Evolutionary conservation across 2,888 invertebrate genomes (phyloP), one percentile per base, ranked within the genome.

Genomic region (Suillia variegata): DNA sequence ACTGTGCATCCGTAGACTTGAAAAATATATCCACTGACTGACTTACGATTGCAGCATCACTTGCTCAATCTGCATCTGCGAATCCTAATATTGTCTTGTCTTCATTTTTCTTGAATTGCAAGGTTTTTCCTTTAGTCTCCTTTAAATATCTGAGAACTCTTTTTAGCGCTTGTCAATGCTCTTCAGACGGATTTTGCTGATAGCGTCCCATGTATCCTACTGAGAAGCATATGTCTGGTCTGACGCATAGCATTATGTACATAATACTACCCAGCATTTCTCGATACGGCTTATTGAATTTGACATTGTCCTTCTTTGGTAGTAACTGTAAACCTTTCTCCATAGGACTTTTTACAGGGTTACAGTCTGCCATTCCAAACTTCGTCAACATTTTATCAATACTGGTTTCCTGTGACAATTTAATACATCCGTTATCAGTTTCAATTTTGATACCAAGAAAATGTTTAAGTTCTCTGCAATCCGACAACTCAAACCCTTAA

Each of bases 221-320:
- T 34, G 58, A 45, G 45, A 48, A 54, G 47, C 59, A 62, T 10
- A 63, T 56, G 18, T 61, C 61, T 48, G 58, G 63, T 53, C 61
- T 33, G n/a, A 48, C 38, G 26, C 59, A 57, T 12, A 61, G 22
- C 61, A 61, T 63, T 2, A 61, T 31, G 24, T 63, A 63, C 59
- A 61, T 64, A 18, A 61, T 26, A 34, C 63, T 59, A 34, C 56
- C 61, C 5, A 63, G 31, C 24, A 61, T 22, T 57, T 63, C 59
- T 34, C 53, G 45, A 22, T 63, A 60, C 17, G 60, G 52, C n/a
- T 56, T 31, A n/a, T 55, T 15, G 10, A 45, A 8, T n/a, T 38
- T 52, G 33, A 10, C 2, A 34, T n/a, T 47, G 3, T 31, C 52
- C 34, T 51, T 21, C 6, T 48, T 47, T 53, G n/a, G 45, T 34